Evolutionary conservation across 2,113 vertebrate species (phyloP), one percentile per base, ranked within the genome.

Genomic region (Chiloscyllium plagiosum): DNA sequence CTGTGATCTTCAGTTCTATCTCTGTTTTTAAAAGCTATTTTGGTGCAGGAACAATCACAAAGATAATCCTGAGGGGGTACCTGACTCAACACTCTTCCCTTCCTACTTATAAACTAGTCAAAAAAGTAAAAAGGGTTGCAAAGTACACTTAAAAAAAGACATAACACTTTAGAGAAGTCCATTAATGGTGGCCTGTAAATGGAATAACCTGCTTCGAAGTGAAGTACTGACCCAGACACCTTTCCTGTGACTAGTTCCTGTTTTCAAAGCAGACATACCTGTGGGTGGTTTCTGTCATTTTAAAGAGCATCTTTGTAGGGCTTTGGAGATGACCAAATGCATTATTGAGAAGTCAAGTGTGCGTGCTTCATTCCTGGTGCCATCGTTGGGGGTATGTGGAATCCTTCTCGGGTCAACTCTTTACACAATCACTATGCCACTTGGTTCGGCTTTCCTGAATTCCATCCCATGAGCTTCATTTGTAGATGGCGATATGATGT

Each of bases 261-360:
- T 56, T 56, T 87, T 56, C 85, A 87, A 24, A 56, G 47, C 52
- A 50, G 85, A 26, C 52, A 56, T 87, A 87, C 85, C 50, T 87
- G 56, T 7, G 5, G 56, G 8, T 61, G 72, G 26, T 22, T 70
- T 65, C 89, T 68, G 89, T 65, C 89, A 52, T 72, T 76, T 95
- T 76, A 95, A 61, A 95, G 26, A 24, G 66, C 22, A 2, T 17
- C 37, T 76, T 95, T 95, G 3, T 0, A 5, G 42, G 29, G 47
- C 3, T 10, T 29, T 29, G 22, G 69, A 70, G 94, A 52, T 70
- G 42, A 50, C 37, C 13, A 12, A 29, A 22, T 72, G 93, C 68
- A 72, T 95, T 68, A 95, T 5, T 17, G 68, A 72, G 26, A 76
- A 72, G 24, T 72, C 94, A 52, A 95, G 89, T 95, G 94, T 95